Conservation (phyloP, 2,888 invertebrate genomes). For the Hoplodrina blanda region DNA sequence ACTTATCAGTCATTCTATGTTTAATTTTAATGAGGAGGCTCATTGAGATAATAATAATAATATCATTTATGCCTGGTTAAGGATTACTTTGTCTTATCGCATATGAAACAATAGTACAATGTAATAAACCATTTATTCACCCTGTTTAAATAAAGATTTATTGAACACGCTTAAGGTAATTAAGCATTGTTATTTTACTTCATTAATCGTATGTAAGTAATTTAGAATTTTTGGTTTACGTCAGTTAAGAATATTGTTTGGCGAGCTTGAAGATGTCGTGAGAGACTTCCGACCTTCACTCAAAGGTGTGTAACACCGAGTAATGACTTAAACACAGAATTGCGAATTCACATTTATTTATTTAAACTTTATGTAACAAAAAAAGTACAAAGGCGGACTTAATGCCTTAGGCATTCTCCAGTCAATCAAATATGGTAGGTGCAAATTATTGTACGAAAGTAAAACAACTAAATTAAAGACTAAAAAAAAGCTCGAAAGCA, state of each 20-base stretch:
- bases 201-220: neutral
- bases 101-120: constrained; percentile 16
- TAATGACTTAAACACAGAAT: too few species aligned
- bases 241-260: neutral
- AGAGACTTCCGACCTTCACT: too few species aligned
- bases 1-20: constrained; percentile 10
- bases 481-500: too few species aligned
- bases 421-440: too few species aligned
- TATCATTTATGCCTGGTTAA: neutral
- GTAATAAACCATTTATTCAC: constrained; percentile 1
- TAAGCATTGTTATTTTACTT: neutral
- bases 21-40: too few species aligned
- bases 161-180: neutral
- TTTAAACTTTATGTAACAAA: too few species aligned
- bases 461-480: too few species aligned
- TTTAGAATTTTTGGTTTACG: too few species aligned
- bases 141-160: neutral
- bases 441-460: too few species aligned
- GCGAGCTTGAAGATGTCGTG: neutral
- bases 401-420: too few species aligned
- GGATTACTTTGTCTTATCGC: constrained; percentile 22
- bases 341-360: too few species aligned
- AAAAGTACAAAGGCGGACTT: too few species aligned
- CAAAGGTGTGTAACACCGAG: neutral
- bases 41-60: constrained; percentile 26